phyloP scores from a whole-genome alignment of 1,140 invertebrate species.

The Bombus pyrosoma region DNA sequence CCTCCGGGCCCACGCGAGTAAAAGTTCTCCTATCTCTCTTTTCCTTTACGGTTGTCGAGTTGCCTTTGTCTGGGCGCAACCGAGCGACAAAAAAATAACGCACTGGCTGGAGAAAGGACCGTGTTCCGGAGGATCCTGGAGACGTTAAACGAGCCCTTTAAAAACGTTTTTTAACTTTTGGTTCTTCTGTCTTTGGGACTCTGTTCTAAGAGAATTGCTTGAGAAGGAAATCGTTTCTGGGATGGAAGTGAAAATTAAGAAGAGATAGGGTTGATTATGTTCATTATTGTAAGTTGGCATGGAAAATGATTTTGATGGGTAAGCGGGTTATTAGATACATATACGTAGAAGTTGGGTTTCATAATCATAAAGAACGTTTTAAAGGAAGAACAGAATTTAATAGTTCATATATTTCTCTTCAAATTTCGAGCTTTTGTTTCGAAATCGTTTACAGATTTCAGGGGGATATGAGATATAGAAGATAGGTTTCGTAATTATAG shows the following conservation, averaged over 20 bases:
- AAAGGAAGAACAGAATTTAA: too few relatives aligned
- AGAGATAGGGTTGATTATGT: neutral
- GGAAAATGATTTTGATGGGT: too few relatives aligned
- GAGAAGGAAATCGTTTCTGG: neutral
- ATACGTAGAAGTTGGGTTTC: too few relatives aligned
- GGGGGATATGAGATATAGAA: too few relatives aligned
- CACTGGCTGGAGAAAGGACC: slow-evolving; percentile 44
- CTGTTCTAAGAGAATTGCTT: too few relatives aligned
- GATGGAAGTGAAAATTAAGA: neutral
- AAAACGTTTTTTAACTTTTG: slow-evolving; percentile 49
- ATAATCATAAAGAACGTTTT: too few relatives aligned
- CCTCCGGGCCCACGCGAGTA: slow-evolving; percentile 71
- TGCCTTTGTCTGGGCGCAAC: slow-evolving; percentile 69
- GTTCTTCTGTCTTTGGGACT: neutral
- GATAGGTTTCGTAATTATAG: too few relatives aligned
- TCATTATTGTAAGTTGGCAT: too few relatives aligned
- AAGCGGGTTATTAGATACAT: too few relatives aligned
- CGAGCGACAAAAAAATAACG: slow-evolving; percentile 76
- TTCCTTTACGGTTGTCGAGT: slow-evolving; percentile 32
- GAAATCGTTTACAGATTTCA: too few relatives aligned
- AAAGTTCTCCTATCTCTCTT: slow-evolving; percentile 28
- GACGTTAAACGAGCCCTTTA: slow-evolving; percentile 62
- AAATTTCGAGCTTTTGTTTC: too few relatives aligned
- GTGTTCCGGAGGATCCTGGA: slow-evolving; percentile 62
- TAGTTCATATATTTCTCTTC: too few relatives aligned